Percentiles rank a stretch among this genome's conserved stretches.
phyloP scores from a whole-genome alignment of 2,113 vertebrate species.

The Oreochromis tanganicae region DNA sequence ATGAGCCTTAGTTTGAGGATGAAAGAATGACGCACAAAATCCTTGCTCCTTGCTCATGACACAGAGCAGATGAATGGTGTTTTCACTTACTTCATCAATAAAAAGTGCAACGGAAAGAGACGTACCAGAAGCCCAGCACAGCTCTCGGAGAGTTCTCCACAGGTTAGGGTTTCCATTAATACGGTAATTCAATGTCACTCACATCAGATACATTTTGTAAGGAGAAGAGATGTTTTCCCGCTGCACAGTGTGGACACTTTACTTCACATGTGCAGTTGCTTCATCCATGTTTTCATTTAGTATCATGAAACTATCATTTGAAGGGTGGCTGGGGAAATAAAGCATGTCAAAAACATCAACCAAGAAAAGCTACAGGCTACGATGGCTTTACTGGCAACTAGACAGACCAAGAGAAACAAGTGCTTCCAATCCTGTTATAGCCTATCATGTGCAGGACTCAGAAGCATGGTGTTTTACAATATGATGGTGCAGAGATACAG shows the following conservation, averaged over 20 bases:
- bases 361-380: background rate
- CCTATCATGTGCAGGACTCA: background rate
- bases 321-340: background rate
- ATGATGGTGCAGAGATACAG: background rate
- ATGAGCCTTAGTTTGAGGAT: slow-evolving; percentile 29
- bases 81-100: slow-evolving; percentile 50
- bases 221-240: background rate
- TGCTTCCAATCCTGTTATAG: background rate
- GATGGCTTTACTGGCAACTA: background rate
- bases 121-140: slow-evolving; percentile 5
- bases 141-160: background rate
- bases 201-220: background rate
- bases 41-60: slow-evolving; percentile 45
- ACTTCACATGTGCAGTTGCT: background rate
- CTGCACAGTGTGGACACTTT: background rate
- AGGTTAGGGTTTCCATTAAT: background rate
- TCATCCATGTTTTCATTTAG: background rate
- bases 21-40: slow-evolving; percentile 65
- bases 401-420: background rate
- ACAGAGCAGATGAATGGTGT: slow-evolving; percentile 61
- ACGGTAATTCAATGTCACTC: background rate
- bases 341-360: background rate
- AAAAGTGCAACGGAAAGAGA: slow-evolving; percentile 31
- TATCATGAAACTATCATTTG: background rate
- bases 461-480: background rate